phyloP scores from a whole-genome alignment of 2,797 vertebrate genomes.

The Telmatherina bonti region DNA sequence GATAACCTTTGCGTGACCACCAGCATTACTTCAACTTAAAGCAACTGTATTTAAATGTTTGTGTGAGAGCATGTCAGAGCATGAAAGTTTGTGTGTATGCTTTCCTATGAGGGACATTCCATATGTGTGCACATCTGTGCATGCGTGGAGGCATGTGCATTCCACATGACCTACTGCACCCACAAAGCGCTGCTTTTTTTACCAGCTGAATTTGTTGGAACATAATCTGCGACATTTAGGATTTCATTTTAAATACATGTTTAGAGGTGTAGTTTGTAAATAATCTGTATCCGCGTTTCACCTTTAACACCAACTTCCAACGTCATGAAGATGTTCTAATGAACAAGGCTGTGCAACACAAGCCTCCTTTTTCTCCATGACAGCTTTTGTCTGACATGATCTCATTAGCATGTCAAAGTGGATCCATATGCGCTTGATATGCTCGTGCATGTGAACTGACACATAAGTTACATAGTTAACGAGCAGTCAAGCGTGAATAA shows the following conservation, averaged over 20 bases:
- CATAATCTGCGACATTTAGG: neutral
- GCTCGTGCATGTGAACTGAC: constrained; percentile 76
- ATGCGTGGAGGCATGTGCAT: constrained; percentile 40
- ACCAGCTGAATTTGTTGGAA: constrained; percentile 8
- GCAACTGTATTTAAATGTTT: constrained; percentile 18
- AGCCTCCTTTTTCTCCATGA: constrained; percentile 15
- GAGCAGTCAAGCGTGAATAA: constrained; percentile 70
- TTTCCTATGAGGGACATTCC: constrained; percentile 54
- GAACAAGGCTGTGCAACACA: constrained; percentile 10
- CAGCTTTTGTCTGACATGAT: constrained; percentile 57
- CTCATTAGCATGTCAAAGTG: constrained; percentile 76
- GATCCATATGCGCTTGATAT: constrained; percentile 72
- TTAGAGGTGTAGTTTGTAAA: constrained; percentile 4
- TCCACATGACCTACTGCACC: constrained; percentile 44
- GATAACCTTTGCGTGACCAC: constrained; percentile 18
- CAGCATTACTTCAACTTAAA: constrained; percentile 5
- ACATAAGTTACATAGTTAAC: constrained; percentile 75
- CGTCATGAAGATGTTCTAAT: constrained; percentile 9
- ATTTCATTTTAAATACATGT: constrained; percentile 2
- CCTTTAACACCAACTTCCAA: neutral
- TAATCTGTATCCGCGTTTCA: neutral
- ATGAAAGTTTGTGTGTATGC: constrained; percentile 31
- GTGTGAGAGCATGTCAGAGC: constrained; percentile 36
- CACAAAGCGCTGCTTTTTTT: constrained; percentile 1
- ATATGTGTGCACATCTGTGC: constrained; percentile 58